Evolutionary conservation across 2,888 invertebrate genomes (phyloP), one percentile per base, ranked within the genome.

Genomic region (Caenorhabditis wallacei): DNA sequence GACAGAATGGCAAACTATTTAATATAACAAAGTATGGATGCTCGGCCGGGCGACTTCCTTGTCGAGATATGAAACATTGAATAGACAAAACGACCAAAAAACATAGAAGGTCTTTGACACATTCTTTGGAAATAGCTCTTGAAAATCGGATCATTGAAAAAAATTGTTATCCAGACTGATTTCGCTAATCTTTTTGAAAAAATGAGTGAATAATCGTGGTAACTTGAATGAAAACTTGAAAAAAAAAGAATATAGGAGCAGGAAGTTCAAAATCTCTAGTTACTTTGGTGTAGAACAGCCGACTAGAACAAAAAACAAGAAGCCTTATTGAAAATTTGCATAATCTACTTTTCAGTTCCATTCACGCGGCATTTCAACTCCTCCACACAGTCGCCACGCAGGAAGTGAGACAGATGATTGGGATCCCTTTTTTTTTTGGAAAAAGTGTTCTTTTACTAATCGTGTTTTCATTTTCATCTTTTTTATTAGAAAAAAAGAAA

Each of bases 281-380:
- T 26, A 18, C 43, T 54, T 54, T 48, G 43, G 43, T 48, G 46
- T 13, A 53, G 66, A 66, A 66, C 40, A 66, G 20, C 66, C 53
- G 66, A 53, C 66, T 35, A 64, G 51, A 48, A 26, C 26, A 66
- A 66, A 51, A 66, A 51, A 30, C 30, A 51, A 37, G 66, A 66
- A 51, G 66, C 53, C 66, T 66, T 53, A 66, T 66, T 66, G 53
- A 66, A 66, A 66, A 66, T 66, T 66, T 66, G 66, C 66, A 66
- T 66, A 66, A 53, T 66, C 66, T 22, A 66, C 66, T 66, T 53
- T 66, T 66, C 53, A 37, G 66, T 53, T 53, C 66, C 53, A 66
- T 37, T 53, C 66, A 66, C 37, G 66, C 66, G 37, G n/a, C 22
- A 51, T 51, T 51, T 54, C 26, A 16, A 54, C 43, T 43, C 43